A percentile compares a stretch with the other conserved stretches of the same genome.
These are phyloP conservation scores for Australoheros scitulus DNA, from an alignment of 2,113 vertebrate species.

Conservation along the genomic window DNA sequence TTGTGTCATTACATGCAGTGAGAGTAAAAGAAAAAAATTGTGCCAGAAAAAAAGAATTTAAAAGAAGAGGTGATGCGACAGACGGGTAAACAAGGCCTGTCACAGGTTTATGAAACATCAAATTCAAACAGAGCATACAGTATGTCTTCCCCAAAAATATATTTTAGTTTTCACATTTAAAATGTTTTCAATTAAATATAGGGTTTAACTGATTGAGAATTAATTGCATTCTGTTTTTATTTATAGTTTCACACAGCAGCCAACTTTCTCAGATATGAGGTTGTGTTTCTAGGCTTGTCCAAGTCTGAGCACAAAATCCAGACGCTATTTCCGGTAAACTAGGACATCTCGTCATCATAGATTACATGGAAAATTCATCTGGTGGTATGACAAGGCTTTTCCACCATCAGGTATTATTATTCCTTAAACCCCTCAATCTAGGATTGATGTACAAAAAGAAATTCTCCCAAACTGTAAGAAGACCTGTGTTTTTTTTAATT, in stretches of 20 bases:
- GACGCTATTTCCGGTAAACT: constrained; percentile 14
- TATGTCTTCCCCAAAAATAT: neutral
- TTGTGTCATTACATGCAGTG: constrained; percentile 15
- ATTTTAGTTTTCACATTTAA: neutral
- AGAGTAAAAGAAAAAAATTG: neutral
- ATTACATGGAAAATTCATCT: constrained; percentile 35
- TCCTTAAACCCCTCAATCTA: constrained; percentile 21
- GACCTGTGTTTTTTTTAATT: neutral
- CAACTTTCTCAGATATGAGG: neutral
- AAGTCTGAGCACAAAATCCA: constrained; percentile 18
- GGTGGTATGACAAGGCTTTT: constrained; percentile 42
- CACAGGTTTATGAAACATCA: neutral
- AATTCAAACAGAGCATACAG: neutral
- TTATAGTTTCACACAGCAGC: neutral
- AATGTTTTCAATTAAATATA: neutral
- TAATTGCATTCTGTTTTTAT: neutral
- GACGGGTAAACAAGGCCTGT: too few relatives aligned
- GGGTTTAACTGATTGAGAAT: neutral
- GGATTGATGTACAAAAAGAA: neutral
- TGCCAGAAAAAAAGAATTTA: neutral
- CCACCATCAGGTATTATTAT: constrained; percentile 19
- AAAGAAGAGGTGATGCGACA: neutral
- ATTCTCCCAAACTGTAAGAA: neutral
- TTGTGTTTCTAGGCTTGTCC: neutral
- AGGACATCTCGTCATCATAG: constrained; percentile 42